Evolutionary conservation across 2,888 invertebrate genomes (phyloP).

Genomic region (Sphinx pinastri): DNA sequence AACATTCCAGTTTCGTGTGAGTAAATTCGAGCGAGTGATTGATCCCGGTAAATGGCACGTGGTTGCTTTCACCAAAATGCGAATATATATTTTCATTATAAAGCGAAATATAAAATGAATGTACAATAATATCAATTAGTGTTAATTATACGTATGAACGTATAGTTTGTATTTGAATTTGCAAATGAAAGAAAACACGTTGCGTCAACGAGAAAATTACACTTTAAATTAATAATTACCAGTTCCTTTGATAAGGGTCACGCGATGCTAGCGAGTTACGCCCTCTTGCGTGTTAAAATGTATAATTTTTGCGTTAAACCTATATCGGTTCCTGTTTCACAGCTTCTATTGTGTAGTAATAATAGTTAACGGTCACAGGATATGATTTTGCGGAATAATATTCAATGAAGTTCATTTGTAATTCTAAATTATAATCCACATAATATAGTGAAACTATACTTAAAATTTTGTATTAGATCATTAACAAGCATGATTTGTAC

Average conservation of each 20-base stretch:
- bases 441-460: not conserved
- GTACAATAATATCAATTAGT: not conserved
- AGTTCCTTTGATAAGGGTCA: slow-evolving; percentile 51
- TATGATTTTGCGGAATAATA: slow-evolving; percentile 19
- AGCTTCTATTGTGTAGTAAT: slow-evolving; percentile 40
- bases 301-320: slow-evolving; percentile 57
- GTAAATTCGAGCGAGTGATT: slow-evolving; percentile 55
- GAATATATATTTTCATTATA: not conserved
- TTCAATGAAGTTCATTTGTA: not conserved
- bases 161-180: slow-evolving; percentile 6
- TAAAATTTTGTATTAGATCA: not conserved
- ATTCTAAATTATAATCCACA: not conserved
- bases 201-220: slow-evolving; percentile 20
- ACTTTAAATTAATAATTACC: slow-evolving; percentile 51
- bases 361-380: not conserved
- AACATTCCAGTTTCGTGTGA: slow-evolving; percentile 46
- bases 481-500: slow-evolving; percentile 5
- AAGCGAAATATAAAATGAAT: not conserved
- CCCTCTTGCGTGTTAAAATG: slow-evolving; percentile 57
- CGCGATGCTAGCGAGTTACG: slow-evolving; percentile 49
- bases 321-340: slow-evolving; percentile 40
- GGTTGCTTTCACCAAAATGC: slow-evolving; percentile 36
- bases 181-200: slow-evolving; percentile 25
- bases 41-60: slow-evolving; percentile 60
- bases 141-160: not conserved